These are phyloP conservation scores for Lycocorax pyrrhopterus DNA, from an alignment of 2,113 vertebrate genomes.

Conservation along the genomic window DNA sequence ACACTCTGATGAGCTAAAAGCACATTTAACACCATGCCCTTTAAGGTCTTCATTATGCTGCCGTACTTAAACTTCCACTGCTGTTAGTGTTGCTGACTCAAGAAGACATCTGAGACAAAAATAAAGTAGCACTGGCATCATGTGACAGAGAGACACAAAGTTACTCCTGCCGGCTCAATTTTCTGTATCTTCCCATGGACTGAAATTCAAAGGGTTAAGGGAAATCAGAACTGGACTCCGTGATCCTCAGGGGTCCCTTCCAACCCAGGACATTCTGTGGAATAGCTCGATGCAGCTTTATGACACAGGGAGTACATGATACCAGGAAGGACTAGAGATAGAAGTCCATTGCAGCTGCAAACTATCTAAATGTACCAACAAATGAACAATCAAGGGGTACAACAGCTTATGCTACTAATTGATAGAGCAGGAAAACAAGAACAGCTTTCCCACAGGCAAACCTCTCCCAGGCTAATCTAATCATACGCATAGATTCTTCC, in stretches of 20 bases:
- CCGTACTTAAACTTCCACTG: not conserved
- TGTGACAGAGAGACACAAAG: not conserved
- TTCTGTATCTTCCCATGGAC: not conserved
- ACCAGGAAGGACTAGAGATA: not conserved
- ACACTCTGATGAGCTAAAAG: not conserved
- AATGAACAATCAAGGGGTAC: not conserved
- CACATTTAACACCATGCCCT: not conserved
- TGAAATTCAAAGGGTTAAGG: not conserved
- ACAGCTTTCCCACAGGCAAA: not conserved
- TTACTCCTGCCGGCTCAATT: not conserved
- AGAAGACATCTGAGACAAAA: not conserved
- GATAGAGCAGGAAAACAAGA: not conserved
- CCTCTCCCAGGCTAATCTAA: not conserved
- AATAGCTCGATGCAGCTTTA: rapidly evolving
- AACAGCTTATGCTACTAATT: not conserved
- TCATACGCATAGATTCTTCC: not conserved
- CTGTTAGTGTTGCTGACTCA: not conserved
- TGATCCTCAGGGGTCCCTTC: not conserved
- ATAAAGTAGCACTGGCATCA: not conserved
- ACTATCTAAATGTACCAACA: not conserved
- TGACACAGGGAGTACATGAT: no score
- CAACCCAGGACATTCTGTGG: not conserved
- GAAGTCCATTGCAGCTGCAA: not conserved
- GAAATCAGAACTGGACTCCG: rapidly evolving
- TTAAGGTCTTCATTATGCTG: not conserved